Percentiles rank a stretch among this genome's conserved stretches.
Evolutionary conservation across 1,140 invertebrate genomes (phyloP).

Genomic region (Cyclina sinensis): DNA sequence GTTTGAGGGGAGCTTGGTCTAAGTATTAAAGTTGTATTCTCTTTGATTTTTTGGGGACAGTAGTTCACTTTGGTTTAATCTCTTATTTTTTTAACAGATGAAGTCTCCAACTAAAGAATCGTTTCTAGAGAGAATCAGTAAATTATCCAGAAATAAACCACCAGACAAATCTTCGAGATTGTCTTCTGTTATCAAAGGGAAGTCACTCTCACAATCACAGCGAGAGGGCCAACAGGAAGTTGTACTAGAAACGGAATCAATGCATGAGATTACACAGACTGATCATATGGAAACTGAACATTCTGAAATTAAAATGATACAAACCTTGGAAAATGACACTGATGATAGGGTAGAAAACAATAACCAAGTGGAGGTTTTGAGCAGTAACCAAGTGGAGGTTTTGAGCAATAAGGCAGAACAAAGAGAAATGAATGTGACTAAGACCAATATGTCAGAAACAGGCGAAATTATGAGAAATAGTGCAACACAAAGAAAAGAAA

Average conservation of each 20-base stretch:
- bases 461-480: background rate
- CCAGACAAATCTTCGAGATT: background rate
- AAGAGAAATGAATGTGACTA: background rate
- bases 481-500: too few relatives aligned
- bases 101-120: constrained; percentile 35
- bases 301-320: too few relatives aligned
- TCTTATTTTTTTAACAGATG: constrained; percentile 1
- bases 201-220: background rate
- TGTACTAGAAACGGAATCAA: background rate
- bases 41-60: too few relatives aligned
- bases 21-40: too few relatives aligned
- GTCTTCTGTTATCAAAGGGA: background rate
- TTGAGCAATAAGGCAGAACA: too few relatives aligned
- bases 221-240: background rate
- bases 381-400: too few relatives aligned
- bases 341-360: too few relatives aligned
- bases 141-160: constrained; percentile 9
- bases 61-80: too few relatives aligned
- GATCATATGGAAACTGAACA: background rate
- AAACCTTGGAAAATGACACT: too few relatives aligned
- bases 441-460: background rate
- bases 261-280: background rate
- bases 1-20: too few relatives aligned
- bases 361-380: too few relatives aligned
- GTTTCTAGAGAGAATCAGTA: constrained; percentile 45